These are phyloP conservation scores for Xerus inauris DNA, from an alignment of 2,113 vertebrate genomes.

Conservation along the genomic window DNA sequence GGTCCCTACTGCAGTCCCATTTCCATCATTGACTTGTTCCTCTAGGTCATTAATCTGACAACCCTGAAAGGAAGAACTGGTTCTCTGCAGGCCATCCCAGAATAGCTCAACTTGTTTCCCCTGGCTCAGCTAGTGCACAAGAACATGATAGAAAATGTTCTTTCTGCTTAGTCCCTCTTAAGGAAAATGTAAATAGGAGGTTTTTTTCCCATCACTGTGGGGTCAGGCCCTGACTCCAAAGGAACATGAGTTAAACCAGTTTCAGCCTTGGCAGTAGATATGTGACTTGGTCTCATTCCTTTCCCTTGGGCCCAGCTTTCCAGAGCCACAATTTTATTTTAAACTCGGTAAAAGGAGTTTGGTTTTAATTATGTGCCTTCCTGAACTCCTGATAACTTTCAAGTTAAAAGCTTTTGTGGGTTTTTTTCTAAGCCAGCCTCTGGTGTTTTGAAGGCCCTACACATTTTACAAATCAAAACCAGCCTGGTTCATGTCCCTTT, in stretches of 20 bases:
- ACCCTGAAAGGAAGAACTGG: slow-evolving; percentile 41
- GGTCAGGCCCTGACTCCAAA: slow-evolving; percentile 66
- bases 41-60: slow-evolving; percentile 34
- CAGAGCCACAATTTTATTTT: slow-evolving; percentile 75
- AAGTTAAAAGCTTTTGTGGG: slow-evolving; percentile 66
- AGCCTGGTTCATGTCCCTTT: not conserved
- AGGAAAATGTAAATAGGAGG: slow-evolving; percentile 70
- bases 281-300: slow-evolving; percentile 9
- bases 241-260: slow-evolving; percentile 72
- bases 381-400: slow-evolving; percentile 77
- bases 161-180: slow-evolving; percentile 42
- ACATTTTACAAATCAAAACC: slow-evolving; percentile 72
- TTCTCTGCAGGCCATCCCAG: slow-evolving; percentile 67
- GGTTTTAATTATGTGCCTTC: slow-evolving; percentile 79
- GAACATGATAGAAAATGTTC: slow-evolving; percentile 70
- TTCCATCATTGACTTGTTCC: not conserved
- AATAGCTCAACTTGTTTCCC: slow-evolving; percentile 65
- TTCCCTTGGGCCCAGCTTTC: slow-evolving; percentile 70
- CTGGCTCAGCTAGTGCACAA: slow-evolving; percentile 44
- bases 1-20: not conserved
- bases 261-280: slow-evolving; percentile 70
- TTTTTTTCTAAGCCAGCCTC: slow-evolving; percentile 68
- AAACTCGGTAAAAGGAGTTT: slow-evolving; percentile 74
- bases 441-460: slow-evolving; percentile 14
- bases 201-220: slow-evolving; percentile 57